Evolutionary conservation across 2,113 vertebrate species (phyloP), one percentile per base, ranked within the genome.

Genomic region (Spilogale gracilis): DNA sequence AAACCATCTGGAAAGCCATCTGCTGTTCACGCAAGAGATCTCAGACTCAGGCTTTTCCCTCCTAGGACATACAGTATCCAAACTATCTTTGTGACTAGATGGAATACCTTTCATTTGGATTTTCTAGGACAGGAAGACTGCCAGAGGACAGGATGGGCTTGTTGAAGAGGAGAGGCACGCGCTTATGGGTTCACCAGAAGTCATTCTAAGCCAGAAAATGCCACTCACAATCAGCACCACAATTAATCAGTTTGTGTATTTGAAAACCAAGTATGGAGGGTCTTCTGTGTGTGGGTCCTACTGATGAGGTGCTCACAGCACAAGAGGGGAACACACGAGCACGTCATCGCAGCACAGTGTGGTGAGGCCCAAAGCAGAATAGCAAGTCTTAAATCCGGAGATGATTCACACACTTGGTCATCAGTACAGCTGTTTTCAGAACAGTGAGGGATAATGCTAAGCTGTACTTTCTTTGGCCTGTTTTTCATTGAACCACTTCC

Each of bases 1-100:
- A 79, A 86, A 96, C 95, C 96, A 98, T 97, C 97, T 97, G 95
- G 96, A 87, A 89, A 96, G 60, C 97, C 96, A 96, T 96, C 97
- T 98, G 97, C 88, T 79, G 54, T 96, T 96, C 83, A 79, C 0
- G 0, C 67, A 38, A 83, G 60, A 38, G 56, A 60, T 92, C 25
- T 76, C 30, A 74, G 12, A 65, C 43, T 61, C 69, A 38, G 1
- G 60, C 54, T 90, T 7, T 85, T 94, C 63, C 89, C 94, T 71
- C 13, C 43, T 52, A n/a, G 85, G 32, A 63, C 74, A 78, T 61
- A 71, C n/a, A 60, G 30, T 61, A 73, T 81, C 87, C 90, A 93
- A 25, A 90, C 92, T 97, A 71, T 91, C 43, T 23, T 23, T 84
- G 27, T 20, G 52, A 80, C 60, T 60, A 18, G n/a, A 27, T 65